phyloP scores from a whole-genome alignment of 2,797 vertebrate genomes.

The Antrozous pallidus region DNA sequence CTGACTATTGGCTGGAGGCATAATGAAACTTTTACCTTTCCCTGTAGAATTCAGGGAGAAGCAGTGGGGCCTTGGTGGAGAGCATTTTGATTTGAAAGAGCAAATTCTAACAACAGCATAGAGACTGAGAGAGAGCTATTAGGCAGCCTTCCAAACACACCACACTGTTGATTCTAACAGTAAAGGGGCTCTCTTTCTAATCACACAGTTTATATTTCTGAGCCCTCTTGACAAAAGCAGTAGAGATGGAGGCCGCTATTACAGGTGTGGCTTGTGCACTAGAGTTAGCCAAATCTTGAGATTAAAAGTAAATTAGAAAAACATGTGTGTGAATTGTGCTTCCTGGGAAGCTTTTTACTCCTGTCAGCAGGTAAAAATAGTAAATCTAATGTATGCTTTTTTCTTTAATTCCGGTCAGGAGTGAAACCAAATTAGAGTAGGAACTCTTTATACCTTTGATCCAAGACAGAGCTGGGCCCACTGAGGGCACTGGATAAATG shows the following conservation, averaged over 20 bases:
- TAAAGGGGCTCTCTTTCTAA: conserved; percentile 56
- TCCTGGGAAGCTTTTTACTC: background rate
- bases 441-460: background rate
- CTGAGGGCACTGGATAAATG: background rate
- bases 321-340: background rate
- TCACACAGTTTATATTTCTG: conserved; percentile 40
- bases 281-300: conserved; percentile 3
- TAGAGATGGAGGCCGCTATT: background rate
- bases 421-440: background rate
- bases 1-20: conserved; percentile 49
- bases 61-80: conserved; percentile 12
- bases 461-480: background rate
- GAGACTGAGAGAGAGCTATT: conserved; percentile 62
- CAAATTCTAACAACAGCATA: conserved; percentile 68
- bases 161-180: conserved; percentile 53
- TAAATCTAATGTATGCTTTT: background rate
- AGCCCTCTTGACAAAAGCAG: conserved; percentile 33
- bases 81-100: conserved; percentile 69
- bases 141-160: conserved; percentile 69
- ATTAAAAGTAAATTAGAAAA: conserved; percentile 49
- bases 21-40: conserved; percentile 61
- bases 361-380: background rate
- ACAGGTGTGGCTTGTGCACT: background rate
- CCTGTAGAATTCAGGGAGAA: conserved; percentile 45
- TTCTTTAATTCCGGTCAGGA: background rate